Conservation (phyloP, 2,888 invertebrate species). For the Drosophila stalkeri region DNA sequence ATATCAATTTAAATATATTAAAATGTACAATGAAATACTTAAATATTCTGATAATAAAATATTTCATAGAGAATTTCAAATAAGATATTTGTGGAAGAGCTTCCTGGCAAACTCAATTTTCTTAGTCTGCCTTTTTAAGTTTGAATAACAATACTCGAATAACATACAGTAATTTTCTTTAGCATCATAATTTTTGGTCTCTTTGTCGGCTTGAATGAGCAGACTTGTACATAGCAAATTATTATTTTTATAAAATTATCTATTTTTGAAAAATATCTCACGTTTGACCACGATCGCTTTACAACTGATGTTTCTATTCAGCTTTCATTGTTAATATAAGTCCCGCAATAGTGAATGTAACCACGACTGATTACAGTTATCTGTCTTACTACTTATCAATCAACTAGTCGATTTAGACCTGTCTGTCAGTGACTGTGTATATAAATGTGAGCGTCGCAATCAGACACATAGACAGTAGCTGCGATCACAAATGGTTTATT, state of each 20-base stretch:
- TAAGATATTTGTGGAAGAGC: slow-evolving; percentile 6
- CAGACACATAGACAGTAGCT: neutral
- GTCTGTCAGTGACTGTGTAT: neutral
- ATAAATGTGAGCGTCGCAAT: neutral
- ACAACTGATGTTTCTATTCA: neutral
- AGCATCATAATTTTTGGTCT: too few species aligned
- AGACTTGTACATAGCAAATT: too few species aligned
- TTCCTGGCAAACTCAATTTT: neutral
- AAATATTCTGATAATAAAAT: slow-evolving; percentile 35
- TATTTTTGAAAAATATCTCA: too few species aligned
- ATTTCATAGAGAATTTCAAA: slow-evolving; percentile 32
- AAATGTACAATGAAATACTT: slow-evolving; percentile 31
- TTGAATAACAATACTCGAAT: too few species aligned
- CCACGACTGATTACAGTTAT: neutral
- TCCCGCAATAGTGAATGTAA: neutral
- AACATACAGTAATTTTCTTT: too few species aligned
- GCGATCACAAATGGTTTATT: neutral
- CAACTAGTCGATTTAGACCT: neutral
- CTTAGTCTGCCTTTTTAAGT: neutral
- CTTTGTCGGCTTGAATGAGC: too few species aligned
- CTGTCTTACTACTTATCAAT: neutral
- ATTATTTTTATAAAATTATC: too few species aligned
- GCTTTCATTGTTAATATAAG: neutral
- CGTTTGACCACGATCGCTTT: too few species aligned
- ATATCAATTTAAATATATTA: slow-evolving; percentile 37